Percentiles rank a stretch among this genome's conserved stretches.
phyloP scores from a whole-genome alignment of 1,140 invertebrate species.

The Lepidostoma basale region DNA sequence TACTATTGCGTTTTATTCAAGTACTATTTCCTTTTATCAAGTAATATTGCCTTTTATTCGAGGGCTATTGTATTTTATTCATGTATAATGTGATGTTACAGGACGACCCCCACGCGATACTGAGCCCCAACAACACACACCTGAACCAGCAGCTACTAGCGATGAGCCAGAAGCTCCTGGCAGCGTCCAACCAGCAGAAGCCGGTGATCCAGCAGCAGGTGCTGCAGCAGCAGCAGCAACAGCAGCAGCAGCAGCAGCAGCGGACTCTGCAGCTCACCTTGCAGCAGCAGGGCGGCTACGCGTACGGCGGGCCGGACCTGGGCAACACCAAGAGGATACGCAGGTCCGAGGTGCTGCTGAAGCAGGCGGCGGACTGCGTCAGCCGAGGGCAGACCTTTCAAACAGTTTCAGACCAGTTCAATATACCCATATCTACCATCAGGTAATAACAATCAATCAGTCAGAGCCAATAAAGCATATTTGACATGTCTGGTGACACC shows the following conservation, averaged over 20 bases:
- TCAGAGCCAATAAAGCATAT: no score
- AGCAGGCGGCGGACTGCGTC: slow-evolving; percentile 79
- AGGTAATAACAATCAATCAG: no score
- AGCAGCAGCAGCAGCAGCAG: background rate
- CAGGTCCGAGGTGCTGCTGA: slow-evolving; percentile 74
- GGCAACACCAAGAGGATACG: slow-evolving; percentile 61
- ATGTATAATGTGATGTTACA: background rate
- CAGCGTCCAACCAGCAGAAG: slow-evolving; percentile 10
- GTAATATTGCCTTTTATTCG: background rate
- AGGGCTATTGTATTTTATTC: background rate
- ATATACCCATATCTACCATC: slow-evolving; percentile 84
- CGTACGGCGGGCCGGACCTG: background rate
- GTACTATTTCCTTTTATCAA: no score
- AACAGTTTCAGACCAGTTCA: slow-evolving; percentile 81
- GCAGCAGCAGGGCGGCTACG: background rate
- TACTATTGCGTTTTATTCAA: no score
- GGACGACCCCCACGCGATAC: slow-evolving; percentile 35
- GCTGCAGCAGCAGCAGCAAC: background rate
- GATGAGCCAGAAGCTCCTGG: slow-evolving; percentile 43
- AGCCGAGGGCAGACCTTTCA: slow-evolving; percentile 81
- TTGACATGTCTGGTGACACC: no score
- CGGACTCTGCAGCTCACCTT: background rate
- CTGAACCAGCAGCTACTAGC: slow-evolving; percentile 43
- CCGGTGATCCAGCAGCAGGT: slow-evolving; percentile 8
- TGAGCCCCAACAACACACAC: slow-evolving; percentile 37